Evolutionary conservation across 1,140 invertebrate genomes (phyloP).

Genomic region (Chionoecetes opilio): DNA sequence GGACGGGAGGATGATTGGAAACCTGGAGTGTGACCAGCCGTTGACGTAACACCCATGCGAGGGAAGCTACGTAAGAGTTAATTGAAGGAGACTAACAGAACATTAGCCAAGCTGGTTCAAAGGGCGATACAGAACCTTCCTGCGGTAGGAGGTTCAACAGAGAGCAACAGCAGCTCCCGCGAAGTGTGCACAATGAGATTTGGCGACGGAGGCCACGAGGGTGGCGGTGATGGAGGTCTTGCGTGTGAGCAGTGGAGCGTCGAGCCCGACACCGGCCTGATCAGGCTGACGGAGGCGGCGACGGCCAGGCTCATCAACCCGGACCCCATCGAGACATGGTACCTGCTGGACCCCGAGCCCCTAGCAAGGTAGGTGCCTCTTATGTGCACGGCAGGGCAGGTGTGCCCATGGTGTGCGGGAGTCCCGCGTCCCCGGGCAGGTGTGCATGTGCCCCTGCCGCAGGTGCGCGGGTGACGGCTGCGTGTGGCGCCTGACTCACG

Average conservation of each 20-base stretch:
- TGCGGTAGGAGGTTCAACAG: conserved; percentile 72
- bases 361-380: conserved; percentile 65
- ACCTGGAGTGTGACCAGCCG: background rate
- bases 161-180: conserved; percentile 63
- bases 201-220: conserved; percentile 35
- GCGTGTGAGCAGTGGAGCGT: conserved; percentile 67
- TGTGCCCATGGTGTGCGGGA: background rate
- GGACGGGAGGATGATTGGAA: conserved; percentile 39
- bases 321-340: conserved; percentile 76
- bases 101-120: conserved; percentile 73
- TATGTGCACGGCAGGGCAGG: background rate
- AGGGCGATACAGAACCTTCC: conserved; percentile 72
- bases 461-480: too few species aligned
- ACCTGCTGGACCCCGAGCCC: conserved; percentile 71
- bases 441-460: background rate
- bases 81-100: background rate
- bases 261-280: conserved; percentile 69
- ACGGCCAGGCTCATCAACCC: conserved; percentile 67
- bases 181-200: conserved; percentile 56
- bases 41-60: background rate
- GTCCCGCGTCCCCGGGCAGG: background rate
- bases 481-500: too few species aligned
- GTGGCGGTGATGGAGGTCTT: conserved; percentile 21
- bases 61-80: background rate
- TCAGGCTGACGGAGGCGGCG: conserved; percentile 71